Conservation (phyloP, 2,113 vertebrate species). For the Lepidothrix coronata region DNA sequence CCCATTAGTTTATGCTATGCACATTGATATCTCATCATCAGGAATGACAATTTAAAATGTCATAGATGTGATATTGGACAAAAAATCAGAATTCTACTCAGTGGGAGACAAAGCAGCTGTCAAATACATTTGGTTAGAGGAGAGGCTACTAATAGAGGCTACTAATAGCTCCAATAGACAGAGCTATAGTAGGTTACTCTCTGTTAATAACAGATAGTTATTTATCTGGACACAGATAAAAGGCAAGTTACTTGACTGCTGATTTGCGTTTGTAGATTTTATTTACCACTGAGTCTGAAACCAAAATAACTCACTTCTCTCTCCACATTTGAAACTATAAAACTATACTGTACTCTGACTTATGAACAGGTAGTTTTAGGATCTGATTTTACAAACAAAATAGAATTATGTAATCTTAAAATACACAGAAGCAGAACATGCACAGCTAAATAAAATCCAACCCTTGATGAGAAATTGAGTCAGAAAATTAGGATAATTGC, state of each 20-base stretch:
- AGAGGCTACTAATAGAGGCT: neutral
- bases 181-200: neutral
- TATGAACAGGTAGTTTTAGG: neutral
- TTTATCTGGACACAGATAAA: neutral
- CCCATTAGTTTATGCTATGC: neutral
- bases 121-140: neutral
- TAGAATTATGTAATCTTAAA: neutral
- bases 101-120: neutral
- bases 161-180: neutral
- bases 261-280: neutral
- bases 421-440: neutral
- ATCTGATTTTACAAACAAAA: neutral
- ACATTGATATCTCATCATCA: neutral
- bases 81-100: neutral
- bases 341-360: neutral
- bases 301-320: neutral
- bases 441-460: neutral
- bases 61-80: neutral
- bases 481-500: conserved; percentile 42
- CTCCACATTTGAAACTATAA: neutral
- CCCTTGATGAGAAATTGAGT: neutral
- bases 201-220: neutral
- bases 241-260: neutral
- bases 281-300: neutral
- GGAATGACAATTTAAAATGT: neutral